These are phyloP conservation scores for Drosophila differens DNA, from an alignment of 2,888 invertebrate genomes.

Conservation along the genomic window DNA sequence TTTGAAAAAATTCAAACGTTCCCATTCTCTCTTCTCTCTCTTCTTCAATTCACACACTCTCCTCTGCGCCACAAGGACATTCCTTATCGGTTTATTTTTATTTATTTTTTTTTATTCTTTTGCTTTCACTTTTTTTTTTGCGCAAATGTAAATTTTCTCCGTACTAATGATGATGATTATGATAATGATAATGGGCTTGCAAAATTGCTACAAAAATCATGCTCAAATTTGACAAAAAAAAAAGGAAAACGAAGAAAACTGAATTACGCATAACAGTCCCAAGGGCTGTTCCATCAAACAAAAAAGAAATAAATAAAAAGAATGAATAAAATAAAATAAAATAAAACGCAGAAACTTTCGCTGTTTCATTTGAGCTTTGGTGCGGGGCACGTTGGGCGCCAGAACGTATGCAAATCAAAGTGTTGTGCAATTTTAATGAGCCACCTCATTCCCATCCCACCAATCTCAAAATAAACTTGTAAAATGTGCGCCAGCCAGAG, in stretches of 20 bases:
- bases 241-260: not conserved
- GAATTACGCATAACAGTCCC: conserved; percentile 38
- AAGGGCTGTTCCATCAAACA: conserved; percentile 25
- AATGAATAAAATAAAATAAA: conserved; percentile 9
- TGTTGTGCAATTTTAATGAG: conserved; percentile 80
- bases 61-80: conserved; percentile 21
- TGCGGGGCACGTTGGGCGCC: not conserved
- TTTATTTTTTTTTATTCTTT: not conserved
- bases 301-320: conserved; percentile 1
- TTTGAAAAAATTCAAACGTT: conserved; percentile 19
- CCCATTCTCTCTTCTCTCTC: not conserved
- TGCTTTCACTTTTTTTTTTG: conserved; percentile 8
- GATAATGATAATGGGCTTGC: conserved; percentile 58
- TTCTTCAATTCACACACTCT: not conserved
- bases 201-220: conserved; percentile 50
- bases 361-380: conserved; percentile 22
- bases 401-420: conserved; percentile 75
- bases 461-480: conserved; percentile 28
- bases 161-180: conserved; percentile 55
- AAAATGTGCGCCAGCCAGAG: conserved; percentile 22
- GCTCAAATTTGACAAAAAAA: conserved; percentile 51
- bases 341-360: conserved; percentile 33
- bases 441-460: not conserved
- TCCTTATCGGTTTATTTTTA: conserved; percentile 10
- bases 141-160: conserved; percentile 46